Evolutionary conservation across 2,797 vertebrate species (phyloP), one percentile per base, ranked within the genome.

Genomic region (Betta splendens): DNA sequence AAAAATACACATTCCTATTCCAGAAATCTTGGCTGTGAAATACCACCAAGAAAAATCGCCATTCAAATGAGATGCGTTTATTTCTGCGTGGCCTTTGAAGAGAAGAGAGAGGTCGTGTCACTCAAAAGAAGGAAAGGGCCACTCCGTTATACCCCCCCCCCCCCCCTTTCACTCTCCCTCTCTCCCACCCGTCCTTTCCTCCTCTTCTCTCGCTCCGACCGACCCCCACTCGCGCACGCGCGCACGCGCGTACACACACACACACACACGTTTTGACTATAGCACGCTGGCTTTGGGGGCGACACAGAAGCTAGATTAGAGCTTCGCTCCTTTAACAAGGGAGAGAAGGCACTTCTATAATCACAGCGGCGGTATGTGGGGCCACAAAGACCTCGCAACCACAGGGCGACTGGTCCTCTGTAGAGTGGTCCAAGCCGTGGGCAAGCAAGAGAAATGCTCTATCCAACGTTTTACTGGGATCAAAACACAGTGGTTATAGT

Each of bases 51-150:
- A 68, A 79, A 70, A 82, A 77, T 77, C 89, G 77, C 64, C 72
- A 85, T 92, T 93, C 85, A 72, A 86, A 89, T 84, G 79, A 89
- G 87, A 87, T 87, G 83, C 75, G 73, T 83, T 77, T 86, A 91
- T 92, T 85, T 91, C 84, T 76, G 84, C 75, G 64, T 87, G 84
- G 88, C 87, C 90, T 94, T 92, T 93, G 84, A 89, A 91, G 87
- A 87, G 89, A 89, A 79, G 88, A 89, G 86, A 87, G 85, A 62
- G 89, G 84, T 88, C 88, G 88, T 93, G 93, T 93, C 92, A 91
- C 86, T 94, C 92, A 89, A 92, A 77, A 80, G 87, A 81, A 79
- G 84, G 80, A 89, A 87, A 90, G 86, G 85, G 88, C 83, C 66
- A 54, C 85, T 89, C 84, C 81, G 87, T 79, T 76, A 66, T 63